Conservation (phyloP, 2,113 vertebrate species). For the Myotis lucifugus region DNA sequence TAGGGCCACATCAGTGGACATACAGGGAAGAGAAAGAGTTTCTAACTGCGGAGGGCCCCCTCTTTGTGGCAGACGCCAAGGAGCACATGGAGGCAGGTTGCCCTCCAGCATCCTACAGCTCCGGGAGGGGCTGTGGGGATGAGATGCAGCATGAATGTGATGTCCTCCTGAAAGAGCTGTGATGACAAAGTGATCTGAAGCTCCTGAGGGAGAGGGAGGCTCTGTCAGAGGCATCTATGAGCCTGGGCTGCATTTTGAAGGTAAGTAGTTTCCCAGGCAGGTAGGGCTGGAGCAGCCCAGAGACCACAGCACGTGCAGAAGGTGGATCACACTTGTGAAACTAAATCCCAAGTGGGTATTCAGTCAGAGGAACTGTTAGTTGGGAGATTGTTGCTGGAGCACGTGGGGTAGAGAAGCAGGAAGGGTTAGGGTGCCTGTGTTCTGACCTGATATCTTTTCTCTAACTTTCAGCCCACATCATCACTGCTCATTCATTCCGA, state of each 20-base stretch:
- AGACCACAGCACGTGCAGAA: neutral
- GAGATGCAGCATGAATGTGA: rapidly evolving
- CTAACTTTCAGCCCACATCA: neutral
- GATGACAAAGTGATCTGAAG: neutral
- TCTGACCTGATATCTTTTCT: neutral
- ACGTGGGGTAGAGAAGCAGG: neutral
- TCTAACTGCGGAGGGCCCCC: neutral
- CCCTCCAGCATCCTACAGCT: neutral
- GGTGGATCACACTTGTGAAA: neutral
- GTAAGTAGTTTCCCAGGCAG: neutral
- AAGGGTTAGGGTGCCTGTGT: neutral
- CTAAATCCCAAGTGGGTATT: neutral
- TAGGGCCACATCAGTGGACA: neutral
- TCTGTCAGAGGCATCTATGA: neutral
- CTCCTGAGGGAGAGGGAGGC: neutral
- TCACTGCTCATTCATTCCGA: neutral
- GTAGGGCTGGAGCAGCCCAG: neutral
- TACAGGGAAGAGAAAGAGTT: neutral
- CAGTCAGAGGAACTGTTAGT: neutral
- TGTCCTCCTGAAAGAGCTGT: neutral
- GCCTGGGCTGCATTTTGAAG: neutral
- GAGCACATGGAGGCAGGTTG: neutral
- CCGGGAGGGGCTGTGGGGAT: neutral
- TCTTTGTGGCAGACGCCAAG: neutral
- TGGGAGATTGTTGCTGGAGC: neutral